Evolutionary conservation across 2,113 vertebrate genomes (phyloP).

Genomic region (Oreocharis arfaki): DNA sequence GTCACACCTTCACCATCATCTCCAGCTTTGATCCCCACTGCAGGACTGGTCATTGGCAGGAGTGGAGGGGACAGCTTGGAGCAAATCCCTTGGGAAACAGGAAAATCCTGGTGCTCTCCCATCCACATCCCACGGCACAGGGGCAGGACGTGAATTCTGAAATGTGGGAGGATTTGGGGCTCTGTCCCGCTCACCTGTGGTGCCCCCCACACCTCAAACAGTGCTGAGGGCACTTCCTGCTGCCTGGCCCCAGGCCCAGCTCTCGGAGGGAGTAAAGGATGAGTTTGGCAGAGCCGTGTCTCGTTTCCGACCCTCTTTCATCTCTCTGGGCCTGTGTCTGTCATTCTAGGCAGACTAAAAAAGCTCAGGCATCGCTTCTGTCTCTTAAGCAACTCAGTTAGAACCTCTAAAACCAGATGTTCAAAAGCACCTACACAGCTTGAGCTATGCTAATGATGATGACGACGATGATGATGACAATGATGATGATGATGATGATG

Average conservation of each 20-base stretch:
- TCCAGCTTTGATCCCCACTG: background rate
- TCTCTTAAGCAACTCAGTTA: background rate
- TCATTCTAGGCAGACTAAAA: background rate
- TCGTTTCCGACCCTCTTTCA: background rate
- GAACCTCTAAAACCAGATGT: background rate
- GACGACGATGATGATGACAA: too few relatives aligned
- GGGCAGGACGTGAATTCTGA: background rate
- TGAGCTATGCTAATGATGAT: background rate
- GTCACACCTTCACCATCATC: background rate
- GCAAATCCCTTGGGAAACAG: background rate
- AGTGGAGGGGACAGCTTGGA: background rate
- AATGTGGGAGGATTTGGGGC: background rate
- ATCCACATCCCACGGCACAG: background rate
- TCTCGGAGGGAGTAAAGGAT: background rate
- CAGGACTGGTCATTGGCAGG: background rate
- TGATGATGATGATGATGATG: background rate
- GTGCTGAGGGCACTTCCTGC: fast-evolving
- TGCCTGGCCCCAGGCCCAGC: background rate
- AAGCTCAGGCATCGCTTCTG: background rate
- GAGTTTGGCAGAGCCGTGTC: background rate
- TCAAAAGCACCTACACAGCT: background rate
- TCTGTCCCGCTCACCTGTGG: background rate
- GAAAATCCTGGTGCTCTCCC: background rate
- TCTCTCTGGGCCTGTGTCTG: background rate
- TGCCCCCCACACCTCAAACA: background rate